Percentiles rank a stretch among this genome's conserved stretches.
phyloP scores from a whole-genome alignment of 2,797 vertebrate genomes.

The Lagodon rhomboides region DNA sequence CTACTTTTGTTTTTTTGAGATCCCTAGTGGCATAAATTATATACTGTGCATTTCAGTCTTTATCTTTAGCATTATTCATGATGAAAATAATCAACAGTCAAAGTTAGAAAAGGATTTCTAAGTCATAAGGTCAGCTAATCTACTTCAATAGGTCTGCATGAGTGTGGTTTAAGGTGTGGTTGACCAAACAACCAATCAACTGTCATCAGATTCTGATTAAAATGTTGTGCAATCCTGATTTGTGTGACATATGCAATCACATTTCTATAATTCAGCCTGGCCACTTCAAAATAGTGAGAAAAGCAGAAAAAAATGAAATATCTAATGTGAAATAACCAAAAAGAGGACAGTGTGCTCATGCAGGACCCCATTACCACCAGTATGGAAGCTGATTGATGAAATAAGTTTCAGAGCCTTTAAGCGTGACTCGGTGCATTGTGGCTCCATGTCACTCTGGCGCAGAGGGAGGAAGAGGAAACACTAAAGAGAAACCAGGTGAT shows the following conservation, averaged over 20 bases:
- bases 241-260: neutral
- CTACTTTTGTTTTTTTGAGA: too few species aligned
- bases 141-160: neutral
- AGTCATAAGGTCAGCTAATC: neutral
- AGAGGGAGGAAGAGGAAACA: slow-evolving; percentile 66
- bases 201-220: slow-evolving; percentile 1
- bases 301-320: neutral
- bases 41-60: too few species aligned
- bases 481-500: slow-evolving; percentile 69
- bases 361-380: neutral
- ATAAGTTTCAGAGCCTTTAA: slow-evolving; percentile 38
- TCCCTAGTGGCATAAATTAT: too few species aligned
- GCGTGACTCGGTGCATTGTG: slow-evolving; percentile 30
- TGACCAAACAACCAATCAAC: neutral
- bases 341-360: neutral
- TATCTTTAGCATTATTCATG: neutral
- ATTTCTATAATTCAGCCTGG: neutral
- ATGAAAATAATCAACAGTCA: slow-evolving; percentile 3
- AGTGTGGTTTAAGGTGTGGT: neutral
- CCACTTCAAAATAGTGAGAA: neutral
- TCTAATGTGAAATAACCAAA: neutral
- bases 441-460: slow-evolving; percentile 33
- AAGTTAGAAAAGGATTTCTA: too few species aligned
- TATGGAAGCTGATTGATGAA: slow-evolving; percentile 4
- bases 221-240: neutral